Base-by-base conservation (phyloP, 2,797 vertebrate species). In the Epinephelus coioides region DNA sequence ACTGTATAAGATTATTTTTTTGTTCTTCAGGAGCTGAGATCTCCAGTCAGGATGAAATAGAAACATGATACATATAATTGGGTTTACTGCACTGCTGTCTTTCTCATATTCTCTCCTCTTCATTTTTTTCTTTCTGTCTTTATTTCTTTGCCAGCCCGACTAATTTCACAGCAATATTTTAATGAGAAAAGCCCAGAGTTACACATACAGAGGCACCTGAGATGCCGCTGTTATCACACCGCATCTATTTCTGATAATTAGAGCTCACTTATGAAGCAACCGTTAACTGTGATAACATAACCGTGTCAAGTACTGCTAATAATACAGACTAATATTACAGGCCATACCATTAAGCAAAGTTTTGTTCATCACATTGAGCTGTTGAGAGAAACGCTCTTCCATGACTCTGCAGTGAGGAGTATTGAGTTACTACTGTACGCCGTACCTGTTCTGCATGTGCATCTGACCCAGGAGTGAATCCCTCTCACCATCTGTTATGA, bases 401-500 rank as follows among this genome's bases (percentile, higher is more conserved):
- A 17, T 55, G 60, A 60, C 43, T 74, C 67, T 56, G 62, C 27
- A 57, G 46, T 61, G 59, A 78, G 73, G 63, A 57, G 79, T 13
- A 76, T 30, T 78, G 77, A 71, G 46, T 65, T 71, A 46, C 63
- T 77, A 49, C 66, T 72, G 68, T 75, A 54, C 21, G 40, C 12
- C 13, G 9, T 87, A 72, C 78, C 80, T 65, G 75, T 66, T 86
- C 72, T 69, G 61, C 50, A 38, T 71, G 50, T 51, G 66, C 55
- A 62, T 75, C 69, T 88, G 80, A 82, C 72, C 71, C 74, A 56
- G 51, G 73, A 83, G 27, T 76, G 69, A 77, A 68, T 83, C 68
- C 54, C 54, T 81, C 74, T 73, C 72, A 75, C 72, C 86, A 81
- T 86, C 80, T 88, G 80, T 69, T 85, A 30, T 46, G 56, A 81